phyloP scores from a whole-genome alignment of 2,113 vertebrate species.

The Oryzias curvinotus region DNA sequence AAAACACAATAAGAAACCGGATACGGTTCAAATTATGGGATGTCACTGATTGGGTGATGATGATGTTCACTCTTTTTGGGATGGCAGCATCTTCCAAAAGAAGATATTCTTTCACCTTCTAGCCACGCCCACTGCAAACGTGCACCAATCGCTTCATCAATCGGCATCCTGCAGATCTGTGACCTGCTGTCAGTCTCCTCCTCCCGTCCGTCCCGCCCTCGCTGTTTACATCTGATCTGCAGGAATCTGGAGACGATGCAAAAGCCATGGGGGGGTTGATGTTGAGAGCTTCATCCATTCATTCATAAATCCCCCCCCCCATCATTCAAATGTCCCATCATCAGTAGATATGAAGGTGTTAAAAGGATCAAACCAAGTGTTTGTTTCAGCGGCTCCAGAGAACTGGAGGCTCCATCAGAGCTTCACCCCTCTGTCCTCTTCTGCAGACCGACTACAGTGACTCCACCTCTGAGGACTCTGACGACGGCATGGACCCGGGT shows the following conservation, averaged over 20 bases:
- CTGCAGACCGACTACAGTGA: conserved; percentile 79
- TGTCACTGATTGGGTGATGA: no score
- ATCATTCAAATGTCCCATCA: no score
- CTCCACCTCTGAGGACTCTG: conserved; percentile 85
- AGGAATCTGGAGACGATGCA: conserved; percentile 24
- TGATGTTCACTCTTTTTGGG: no score
- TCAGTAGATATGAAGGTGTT: no score
- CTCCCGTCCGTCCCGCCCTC: neutral
- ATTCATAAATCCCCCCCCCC: no score
- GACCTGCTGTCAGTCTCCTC: conserved; percentile 3
- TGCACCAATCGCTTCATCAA: no score
- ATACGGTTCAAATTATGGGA: no score
- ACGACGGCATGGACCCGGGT: conserved; percentile 78
- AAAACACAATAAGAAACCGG: no score
- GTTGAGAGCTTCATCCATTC: neutral
- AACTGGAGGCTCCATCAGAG: neutral
- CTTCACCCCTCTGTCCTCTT: neutral
- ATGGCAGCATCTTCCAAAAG: no score
- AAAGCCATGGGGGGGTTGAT: no score
- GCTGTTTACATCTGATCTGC: conserved; percentile 16
- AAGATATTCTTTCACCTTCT: no score
- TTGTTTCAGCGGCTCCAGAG: conserved; percentile 9
- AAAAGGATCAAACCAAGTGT: neutral
- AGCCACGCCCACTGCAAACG: no score
- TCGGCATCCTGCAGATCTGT: neutral